Evolutionary conservation across 2,797 vertebrate genomes (phyloP).

Genomic region (Sebastes baramenuke): DNA sequence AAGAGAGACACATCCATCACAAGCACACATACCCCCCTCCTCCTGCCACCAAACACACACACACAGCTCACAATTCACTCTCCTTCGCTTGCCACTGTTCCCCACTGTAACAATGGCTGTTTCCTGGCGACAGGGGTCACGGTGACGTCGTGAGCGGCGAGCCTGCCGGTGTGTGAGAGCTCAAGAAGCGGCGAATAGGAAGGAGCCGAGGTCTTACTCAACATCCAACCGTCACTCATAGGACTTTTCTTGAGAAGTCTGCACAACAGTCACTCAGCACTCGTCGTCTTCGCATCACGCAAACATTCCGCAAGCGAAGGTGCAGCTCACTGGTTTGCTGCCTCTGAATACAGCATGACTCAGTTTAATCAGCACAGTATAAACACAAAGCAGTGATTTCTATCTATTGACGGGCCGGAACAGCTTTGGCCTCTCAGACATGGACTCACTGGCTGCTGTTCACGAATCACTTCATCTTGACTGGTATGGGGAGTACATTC

Average conservation of each 20-base stretch:
- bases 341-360: constrained; percentile 25
- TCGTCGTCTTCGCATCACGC: not conserved
- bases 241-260: not conserved
- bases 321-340: not conserved
- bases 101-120: constrained; percentile 75
- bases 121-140: constrained; percentile 74
- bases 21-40: constrained; percentile 20
- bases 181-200: constrained; percentile 36
- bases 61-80: constrained; percentile 31
- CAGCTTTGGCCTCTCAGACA: constrained; percentile 7
- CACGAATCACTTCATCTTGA: constrained; percentile 18
- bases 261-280: constrained; percentile 12
- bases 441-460: constrained; percentile 28
- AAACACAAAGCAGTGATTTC: not conserved
- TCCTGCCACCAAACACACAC: constrained; percentile 42
- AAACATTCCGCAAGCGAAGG: not conserved
- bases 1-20: constrained; percentile 86
- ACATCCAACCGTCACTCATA: constrained; percentile 28
- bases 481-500: not conserved
- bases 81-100: constrained; percentile 43
- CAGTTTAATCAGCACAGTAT: not conserved
- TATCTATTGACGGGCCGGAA: constrained; percentile 16
- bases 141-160: constrained; percentile 48
- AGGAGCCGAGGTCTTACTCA: constrained; percentile 53
- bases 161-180: constrained; percentile 52